Base-by-base conservation (phyloP, 2,888 invertebrate species). In the Catocala nupta region DNA sequence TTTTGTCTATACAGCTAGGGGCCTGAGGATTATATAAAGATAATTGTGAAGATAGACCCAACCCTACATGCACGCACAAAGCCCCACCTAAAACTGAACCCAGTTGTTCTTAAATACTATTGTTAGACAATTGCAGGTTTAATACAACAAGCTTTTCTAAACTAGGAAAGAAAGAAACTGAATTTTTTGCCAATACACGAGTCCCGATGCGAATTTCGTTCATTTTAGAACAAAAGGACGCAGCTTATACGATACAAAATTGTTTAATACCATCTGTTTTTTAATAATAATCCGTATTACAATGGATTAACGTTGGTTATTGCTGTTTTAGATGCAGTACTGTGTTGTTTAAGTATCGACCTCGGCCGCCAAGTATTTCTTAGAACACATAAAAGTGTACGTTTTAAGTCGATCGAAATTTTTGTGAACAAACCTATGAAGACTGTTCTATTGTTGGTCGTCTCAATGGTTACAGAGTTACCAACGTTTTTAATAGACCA, bases 181-280 rank as follows among this genome's bases (percentile, higher is more conserved):
- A 43, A 33, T 60, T 58, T 70, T 77, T 77, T 59, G 63, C 64
- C 44, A 69, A 73, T 73, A 69, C 71, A 71, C 66, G 55, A 59
- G 57, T 59, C 63, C 63, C 71, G 75, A 65, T 77, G 77, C 84
- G 84, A 84, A 88, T 83, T 86, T 87, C 80, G 82, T 81, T 81
- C 80, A 81, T 82, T 89, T 83, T 84, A 85, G 85, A 86, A 91
- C 89, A 91, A 90, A 89, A 89, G 84, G 84, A 82, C 77, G 77
- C 78, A 73, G 74, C 72, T 69, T 65, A 63, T 55, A 57, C 34
- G 54, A 53, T 12, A 52, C 77, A 61, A 65, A 57, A 0, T 7
- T 13, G 13, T 11, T 25, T 36, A 34, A 49, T 55, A 25, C 47
- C 11, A 0, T 0, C 0, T 5, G 13, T 43, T 33, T 34, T 33